A percentile compares a stretch with the other conserved stretches of the same genome.
Conservation (phyloP, 1,140 invertebrate genomes). For the Magallana gigas region DNA sequence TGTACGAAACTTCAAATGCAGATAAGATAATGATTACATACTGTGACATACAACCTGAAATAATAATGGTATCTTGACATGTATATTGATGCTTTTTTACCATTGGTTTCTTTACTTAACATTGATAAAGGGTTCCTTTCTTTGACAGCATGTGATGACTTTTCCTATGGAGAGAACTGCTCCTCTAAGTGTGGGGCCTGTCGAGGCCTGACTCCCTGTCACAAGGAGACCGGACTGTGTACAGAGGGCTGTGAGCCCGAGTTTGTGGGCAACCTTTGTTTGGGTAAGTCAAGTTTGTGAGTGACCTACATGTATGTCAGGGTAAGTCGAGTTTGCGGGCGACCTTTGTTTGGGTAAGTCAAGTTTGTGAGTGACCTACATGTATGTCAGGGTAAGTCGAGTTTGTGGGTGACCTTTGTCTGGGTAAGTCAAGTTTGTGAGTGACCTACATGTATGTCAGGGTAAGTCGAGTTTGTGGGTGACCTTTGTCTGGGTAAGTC, state of each 20-base stretch:
- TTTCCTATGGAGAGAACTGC: conserved; percentile 62
- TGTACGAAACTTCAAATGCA: no score
- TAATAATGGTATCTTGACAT: no score
- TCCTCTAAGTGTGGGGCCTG: conserved; percentile 58
- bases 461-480: conserved; percentile 48
- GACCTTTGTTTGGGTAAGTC: no score
- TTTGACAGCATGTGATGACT: conserved; percentile 56
- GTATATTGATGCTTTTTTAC: no score
- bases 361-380: conserved; percentile 51
- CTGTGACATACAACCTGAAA: no score
- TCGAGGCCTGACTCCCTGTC: conserved; percentile 47
- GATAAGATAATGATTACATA: no score
- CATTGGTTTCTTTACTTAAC: no score
- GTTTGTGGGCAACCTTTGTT: conserved; percentile 55
- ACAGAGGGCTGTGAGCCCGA: conserved; percentile 57
- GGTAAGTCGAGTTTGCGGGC: conserved; percentile 27
- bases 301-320: no score
- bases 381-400: conserved; percentile 59
- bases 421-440: no score
- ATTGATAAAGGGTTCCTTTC: neutral
- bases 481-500: conserved; percentile 59
- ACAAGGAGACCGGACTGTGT: conserved; percentile 56
- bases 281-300: conserved; percentile 50
- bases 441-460: no score
- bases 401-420: no score